Evolutionary conservation across 2,888 invertebrate genomes (phyloP), one percentile per base, ranked within the genome.

Genomic region (Pedicia rivosa): DNA sequence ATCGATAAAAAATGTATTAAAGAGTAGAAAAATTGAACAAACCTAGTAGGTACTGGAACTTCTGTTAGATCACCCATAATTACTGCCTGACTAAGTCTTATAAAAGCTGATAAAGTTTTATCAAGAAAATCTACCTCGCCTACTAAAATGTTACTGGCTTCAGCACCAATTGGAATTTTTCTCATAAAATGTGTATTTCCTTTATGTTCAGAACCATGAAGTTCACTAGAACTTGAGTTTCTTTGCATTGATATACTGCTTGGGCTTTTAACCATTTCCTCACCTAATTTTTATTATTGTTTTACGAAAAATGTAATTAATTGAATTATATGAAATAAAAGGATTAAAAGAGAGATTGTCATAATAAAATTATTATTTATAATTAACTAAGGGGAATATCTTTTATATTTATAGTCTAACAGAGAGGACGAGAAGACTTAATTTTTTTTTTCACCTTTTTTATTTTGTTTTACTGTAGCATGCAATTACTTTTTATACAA

Each of bases 91-190:
- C 79, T 82, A 40, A 97, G 71, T 42, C 95, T 75, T 40, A 97
- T 78, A 56, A 98, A 97, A 22, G 88, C 94, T 38, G 91, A 83
- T 39, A 97, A 62, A 7, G 91, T 82, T 59, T 90, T 87, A 44
- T 87, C 84, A 36, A 98, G 70, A 54, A 92, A 92, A 57, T 94
- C 90, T 8, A 97, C 84, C 65, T 97, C 95, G 15, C 97, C 98
- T 1, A 98, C 92, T 39, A 97, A 66, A 48, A 98, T 95, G 56
- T 97, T 97, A 41, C 92, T 90, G 2, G 95, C 92, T 63, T 98
- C 97, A 2, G 95, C 87, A 12, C 94, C 97, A 0, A 76, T 75
- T 10, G 97, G 97, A 56, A 98, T 88, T 66, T 98, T 98, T 43
- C 87, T 72, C 88, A 94, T 88, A 53, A 94, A 94, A 48, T 91